A percentile compares a stretch with the other conserved stretches of the same genome.
Conservation (phyloP, 2,888 invertebrate species). For the Patella ulyssiponensis region DNA sequence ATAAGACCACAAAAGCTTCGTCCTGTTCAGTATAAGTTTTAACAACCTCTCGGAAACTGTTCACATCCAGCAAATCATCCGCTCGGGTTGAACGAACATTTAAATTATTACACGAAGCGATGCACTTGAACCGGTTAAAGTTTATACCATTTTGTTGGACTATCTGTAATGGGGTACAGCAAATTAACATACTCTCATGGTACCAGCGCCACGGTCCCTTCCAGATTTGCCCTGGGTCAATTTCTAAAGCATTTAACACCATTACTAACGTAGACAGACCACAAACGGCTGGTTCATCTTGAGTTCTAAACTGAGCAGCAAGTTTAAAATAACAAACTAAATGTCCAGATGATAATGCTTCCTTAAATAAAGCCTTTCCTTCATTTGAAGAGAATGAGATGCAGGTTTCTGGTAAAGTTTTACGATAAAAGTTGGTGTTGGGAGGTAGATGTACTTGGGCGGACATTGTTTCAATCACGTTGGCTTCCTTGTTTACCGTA, state of each 20-base stretch:
- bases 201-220: conserved; percentile 73
- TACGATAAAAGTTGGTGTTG: conserved; percentile 57
- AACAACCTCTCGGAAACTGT: conserved; percentile 46
- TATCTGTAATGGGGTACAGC: conserved; percentile 68
- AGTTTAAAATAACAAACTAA: conserved; percentile 71
- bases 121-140: conserved; percentile 68
- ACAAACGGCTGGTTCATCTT: conserved; percentile 73
- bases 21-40: conserved; percentile 44
- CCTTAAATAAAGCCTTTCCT: conserved; percentile 68
- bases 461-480: too few relatives aligned
- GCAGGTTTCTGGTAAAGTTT: conserved; percentile 66
- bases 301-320: conserved; percentile 72
- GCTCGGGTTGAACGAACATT: conserved; percentile 42
- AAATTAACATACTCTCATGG: conserved; percentile 73
- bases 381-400: conserved; percentile 67
- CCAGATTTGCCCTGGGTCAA: conserved; percentile 70
- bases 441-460: neutral
- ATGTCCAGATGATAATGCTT: conserved; percentile 63
- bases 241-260: conserved; percentile 71
- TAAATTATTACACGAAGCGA: conserved; percentile 71
- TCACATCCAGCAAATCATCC: conserved; percentile 28
- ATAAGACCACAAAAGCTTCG: conserved; percentile 61
- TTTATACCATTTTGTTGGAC: conserved; percentile 66
- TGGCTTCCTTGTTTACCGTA: too few relatives aligned
- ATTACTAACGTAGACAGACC: conserved; percentile 72